Conservation (phyloP, 2,888 invertebrate species). For the Cerceris rybyensis region DNA sequence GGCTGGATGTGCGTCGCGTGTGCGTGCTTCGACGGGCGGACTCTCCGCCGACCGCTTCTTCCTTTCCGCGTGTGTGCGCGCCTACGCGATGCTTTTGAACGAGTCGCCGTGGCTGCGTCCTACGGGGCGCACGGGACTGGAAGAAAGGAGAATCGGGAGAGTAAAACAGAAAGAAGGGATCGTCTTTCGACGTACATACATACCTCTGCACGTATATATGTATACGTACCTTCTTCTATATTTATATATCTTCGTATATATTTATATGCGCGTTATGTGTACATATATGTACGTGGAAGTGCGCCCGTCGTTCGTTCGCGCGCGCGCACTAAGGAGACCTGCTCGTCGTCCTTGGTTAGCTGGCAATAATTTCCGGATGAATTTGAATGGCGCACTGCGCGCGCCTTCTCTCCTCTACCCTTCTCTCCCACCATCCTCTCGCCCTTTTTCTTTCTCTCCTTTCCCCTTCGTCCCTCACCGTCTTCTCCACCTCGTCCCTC, state of each 20-base stretch:
- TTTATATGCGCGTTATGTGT: conserved; percentile 22
- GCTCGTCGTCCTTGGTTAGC: conserved; percentile 71
- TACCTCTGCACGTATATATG: background rate
- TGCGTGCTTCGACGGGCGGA: conserved; percentile 18
- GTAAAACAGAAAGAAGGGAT: conserved; percentile 24
- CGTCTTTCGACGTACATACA: conserved; percentile 6
- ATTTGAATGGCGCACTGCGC: conserved; percentile 73
- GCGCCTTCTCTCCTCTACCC: conserved; percentile 33
- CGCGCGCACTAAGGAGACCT: conserved; percentile 39
- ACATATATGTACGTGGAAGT: conserved; percentile 6
- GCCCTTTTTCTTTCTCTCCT: conserved; percentile 5
- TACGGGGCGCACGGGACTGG: conserved; percentile 4
- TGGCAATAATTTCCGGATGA: conserved; percentile 76
- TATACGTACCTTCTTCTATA: background rate
- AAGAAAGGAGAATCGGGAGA: conserved; percentile 18
- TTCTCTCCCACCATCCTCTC: background rate
- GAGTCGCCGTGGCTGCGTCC: conserved; percentile 14
- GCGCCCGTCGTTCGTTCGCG: conserved; percentile 15
- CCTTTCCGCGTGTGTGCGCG: conserved; percentile 34
- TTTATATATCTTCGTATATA: conserved; percentile 9
- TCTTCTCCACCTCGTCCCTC: conserved; percentile 15
- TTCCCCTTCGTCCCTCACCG: conserved; percentile 18
- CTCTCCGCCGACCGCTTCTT: conserved; percentile 2
- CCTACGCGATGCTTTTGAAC: conserved; percentile 13
- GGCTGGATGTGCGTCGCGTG: conserved; percentile 31